Evolutionary conservation across 2,113 vertebrate genomes (phyloP).

Genomic region (Trogon melanurus): DNA sequence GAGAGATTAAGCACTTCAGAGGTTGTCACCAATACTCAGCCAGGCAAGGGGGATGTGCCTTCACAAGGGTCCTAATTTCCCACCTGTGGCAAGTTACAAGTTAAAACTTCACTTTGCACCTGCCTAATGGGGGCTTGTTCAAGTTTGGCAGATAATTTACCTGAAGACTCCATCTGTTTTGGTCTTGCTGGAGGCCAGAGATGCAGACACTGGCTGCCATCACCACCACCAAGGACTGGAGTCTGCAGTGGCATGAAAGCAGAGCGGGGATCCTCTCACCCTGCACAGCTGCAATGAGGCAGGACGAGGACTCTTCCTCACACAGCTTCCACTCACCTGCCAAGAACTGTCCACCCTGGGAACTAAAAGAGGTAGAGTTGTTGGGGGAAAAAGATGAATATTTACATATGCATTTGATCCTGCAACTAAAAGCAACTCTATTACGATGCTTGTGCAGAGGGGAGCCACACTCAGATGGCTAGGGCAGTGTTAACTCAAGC

Average conservation of each 20-base stretch:
- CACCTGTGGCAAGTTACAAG: not conserved
- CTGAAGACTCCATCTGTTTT: not conserved
- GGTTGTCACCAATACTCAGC: not conserved
- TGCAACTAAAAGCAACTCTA: not conserved
- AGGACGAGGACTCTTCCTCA: not conserved
- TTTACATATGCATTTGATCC: not conserved
- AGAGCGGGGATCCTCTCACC: not conserved
- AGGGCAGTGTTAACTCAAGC: not conserved
- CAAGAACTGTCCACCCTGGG: fast-evolving
- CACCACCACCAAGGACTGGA: fast-evolving
- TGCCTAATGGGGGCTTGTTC: not conserved
- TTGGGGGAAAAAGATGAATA: not conserved
- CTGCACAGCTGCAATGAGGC: not conserved
- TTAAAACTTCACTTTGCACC: not conserved
- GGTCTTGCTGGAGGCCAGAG: not conserved
- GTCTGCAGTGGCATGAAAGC: not conserved
- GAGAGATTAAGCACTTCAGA: not conserved
- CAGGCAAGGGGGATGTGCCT: not conserved
- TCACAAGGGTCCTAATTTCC: not conserved
- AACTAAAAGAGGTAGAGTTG: not conserved
- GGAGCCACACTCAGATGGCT: not conserved
- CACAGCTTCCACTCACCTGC: not conserved
- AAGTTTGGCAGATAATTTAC: not conserved
- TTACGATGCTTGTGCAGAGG: not conserved
- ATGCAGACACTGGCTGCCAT: not conserved